Evolutionary conservation across 2,888 invertebrate genomes (phyloP), one percentile per base, ranked within the genome.

Genomic region (Agonopterix subpropinquella): DNA sequence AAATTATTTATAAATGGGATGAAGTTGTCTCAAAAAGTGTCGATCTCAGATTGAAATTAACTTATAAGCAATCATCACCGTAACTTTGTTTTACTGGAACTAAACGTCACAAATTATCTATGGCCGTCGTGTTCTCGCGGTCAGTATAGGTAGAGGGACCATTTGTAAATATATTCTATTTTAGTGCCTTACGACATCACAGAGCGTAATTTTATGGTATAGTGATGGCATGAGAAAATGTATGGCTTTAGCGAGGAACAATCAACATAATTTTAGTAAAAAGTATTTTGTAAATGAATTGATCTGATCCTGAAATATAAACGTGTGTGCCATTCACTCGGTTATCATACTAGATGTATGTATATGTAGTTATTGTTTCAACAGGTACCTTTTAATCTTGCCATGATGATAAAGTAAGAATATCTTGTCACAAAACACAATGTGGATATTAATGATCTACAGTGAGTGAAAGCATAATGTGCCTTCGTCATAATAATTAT

Each of bases 361-460:
- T 49, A 48, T 78, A 77, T 77, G 73, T 85, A 84, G 80, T 80
- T 77, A 75, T 77, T 73, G 71, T 81, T 80, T 80, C 80, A 85
- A 86, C 85, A 87, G 86, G 87, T 88, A 88, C 88, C 88, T 88
- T 88, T 84, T 73, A 82, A 84, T 87, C 88, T 88, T 88, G 88
- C 88, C 88, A 88, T 88, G 87, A 82, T 84, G 80, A 84, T 86
- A 83, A 80, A 82, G 67, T 87, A 86, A 83, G 84, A 77, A 78
- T 80, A 73, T 87, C 83, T 87, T 82, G 87, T 88, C 88, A 82
- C 82, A 87, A 80, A 79, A 73, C 67, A 65, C 65, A 59, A 64
- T 78, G 73, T 80, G 67, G 72, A 68, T 67, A 64, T 62, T 70
- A 58, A 59, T 68, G 7, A 67, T 80, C 79, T 82, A 79, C 79